Conservation (phyloP, 92 coral and sea anemone genomes). For the Scolanthus callimorphus region DNA sequence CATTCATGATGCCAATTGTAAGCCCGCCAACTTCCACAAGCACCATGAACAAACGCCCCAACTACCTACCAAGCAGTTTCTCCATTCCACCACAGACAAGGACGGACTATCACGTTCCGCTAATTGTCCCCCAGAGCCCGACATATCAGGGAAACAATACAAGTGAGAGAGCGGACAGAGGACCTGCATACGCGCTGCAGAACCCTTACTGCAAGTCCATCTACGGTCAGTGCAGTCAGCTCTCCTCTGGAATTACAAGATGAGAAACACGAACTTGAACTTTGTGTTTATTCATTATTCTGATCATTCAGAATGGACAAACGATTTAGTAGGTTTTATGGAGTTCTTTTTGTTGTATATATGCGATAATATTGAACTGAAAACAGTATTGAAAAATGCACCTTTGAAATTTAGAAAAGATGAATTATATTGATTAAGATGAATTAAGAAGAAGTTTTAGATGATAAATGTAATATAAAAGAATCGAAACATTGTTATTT, state of each 20-base stretch:
- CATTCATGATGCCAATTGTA: slow-evolving; percentile 72
- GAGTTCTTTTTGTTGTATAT: too few relatives aligned
- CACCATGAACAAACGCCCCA: slow-evolving; percentile 35
- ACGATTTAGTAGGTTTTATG: too few relatives aligned
- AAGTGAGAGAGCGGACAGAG: slow-evolving; percentile 55
- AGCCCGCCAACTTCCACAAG: slow-evolving; percentile 48
- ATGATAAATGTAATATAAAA: too few relatives aligned
- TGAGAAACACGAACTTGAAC: too few relatives aligned
- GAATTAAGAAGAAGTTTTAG: too few relatives aligned
- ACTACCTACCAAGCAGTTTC: slow-evolving; percentile 21
- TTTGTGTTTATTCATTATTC: too few relatives aligned
- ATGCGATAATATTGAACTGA: too few relatives aligned
- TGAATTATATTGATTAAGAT: too few relatives aligned
- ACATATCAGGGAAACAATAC: slow-evolving; percentile 55
- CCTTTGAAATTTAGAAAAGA: too few relatives aligned
- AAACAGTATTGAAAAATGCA: too few relatives aligned
- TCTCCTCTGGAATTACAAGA: slow-evolving; percentile 31
- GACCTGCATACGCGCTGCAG: slow-evolving; percentile 44
- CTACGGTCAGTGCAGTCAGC: slow-evolving; percentile 29
- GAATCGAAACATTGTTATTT: too few relatives aligned
- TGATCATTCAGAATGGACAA: too few relatives aligned
- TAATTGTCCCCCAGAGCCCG: slow-evolving; percentile 56
- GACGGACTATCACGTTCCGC: slow-evolving; percentile 63
- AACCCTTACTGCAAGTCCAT: slow-evolving; percentile 71
- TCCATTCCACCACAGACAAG: slow-evolving; percentile 37